Conservation (phyloP, 2,113 vertebrate genomes). For the Tachysurus fulvidraco region DNA sequence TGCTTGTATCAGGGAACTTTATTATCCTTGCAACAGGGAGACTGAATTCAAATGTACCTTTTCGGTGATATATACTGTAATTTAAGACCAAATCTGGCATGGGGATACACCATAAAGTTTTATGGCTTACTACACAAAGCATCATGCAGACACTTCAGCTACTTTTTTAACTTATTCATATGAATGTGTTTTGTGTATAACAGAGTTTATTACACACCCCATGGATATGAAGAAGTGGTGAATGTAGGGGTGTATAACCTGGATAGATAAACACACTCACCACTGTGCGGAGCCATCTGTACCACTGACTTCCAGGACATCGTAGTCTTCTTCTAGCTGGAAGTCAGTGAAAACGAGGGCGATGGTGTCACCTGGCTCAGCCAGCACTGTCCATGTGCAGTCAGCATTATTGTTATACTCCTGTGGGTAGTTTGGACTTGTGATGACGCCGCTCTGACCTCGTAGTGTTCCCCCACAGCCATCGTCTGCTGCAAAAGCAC, state of each 20-base stretch:
- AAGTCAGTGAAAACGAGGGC: constrained; percentile 96
- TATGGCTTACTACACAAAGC: neutral
- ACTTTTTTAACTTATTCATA: neutral
- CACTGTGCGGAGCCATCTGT: constrained; percentile 94
- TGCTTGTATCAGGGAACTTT: neutral
- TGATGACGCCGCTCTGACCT: constrained; percentile 95
- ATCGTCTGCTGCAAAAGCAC: constrained; percentile 80
- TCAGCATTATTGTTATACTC: constrained; percentile 96
- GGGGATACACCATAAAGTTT: neutral
- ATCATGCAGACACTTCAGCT: neutral
- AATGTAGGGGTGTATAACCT: neutral
- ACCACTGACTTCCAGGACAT: constrained; percentile 93
- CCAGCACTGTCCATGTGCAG: constrained; percentile 98
- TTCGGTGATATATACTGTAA: neutral
- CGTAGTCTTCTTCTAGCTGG: constrained; percentile 94
- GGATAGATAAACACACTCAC: constrained; percentile 72
- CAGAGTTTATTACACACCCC: neutral
- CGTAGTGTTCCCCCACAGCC: constrained; percentile 93
- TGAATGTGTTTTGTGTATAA: neutral
- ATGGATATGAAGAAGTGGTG: neutral
- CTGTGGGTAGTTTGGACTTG: constrained; percentile 90
- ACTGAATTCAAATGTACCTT: neutral
- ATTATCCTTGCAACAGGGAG: neutral
- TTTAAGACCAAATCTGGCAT: neutral
- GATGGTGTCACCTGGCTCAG: constrained; percentile 96